These are phyloP conservation scores for Heterotis niloticus DNA, from an alignment of 2,113 vertebrate species.

Conservation along the genomic window DNA sequence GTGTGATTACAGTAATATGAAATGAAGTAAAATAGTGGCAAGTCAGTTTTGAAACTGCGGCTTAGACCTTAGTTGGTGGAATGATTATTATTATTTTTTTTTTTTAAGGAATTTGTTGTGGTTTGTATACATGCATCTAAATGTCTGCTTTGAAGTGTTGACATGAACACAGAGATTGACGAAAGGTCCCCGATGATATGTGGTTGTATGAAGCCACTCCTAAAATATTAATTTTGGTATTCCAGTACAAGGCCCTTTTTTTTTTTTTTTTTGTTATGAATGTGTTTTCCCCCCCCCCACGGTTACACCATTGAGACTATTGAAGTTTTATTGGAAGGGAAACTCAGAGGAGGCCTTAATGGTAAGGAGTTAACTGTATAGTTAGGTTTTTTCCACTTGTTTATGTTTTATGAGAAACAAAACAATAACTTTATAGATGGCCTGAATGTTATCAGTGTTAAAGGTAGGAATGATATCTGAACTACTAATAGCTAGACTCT, in stretches of 20 bases:
- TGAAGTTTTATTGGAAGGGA: constrained; percentile 6
- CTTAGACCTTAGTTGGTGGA: background rate
- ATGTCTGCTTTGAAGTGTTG: background rate
- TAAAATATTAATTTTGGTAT: background rate
- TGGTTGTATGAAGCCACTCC: background rate
- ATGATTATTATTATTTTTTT: background rate
- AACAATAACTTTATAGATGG: background rate
- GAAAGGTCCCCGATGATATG: background rate
- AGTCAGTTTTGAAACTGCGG: background rate
- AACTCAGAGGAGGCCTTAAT: background rate
- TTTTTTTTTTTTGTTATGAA: too few relatives aligned
- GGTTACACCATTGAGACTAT: background rate
- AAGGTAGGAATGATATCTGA: background rate
- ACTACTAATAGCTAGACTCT: background rate
- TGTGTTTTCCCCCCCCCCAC: too few relatives aligned
- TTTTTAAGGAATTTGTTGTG: background rate
- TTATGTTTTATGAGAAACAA: background rate
- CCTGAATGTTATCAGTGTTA: background rate
- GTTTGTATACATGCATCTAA: constrained; percentile 12
- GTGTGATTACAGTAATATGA: too few relatives aligned
- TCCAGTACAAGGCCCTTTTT: background rate
- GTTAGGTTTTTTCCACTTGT: constrained; percentile 1
- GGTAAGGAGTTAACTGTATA: constrained; percentile 1
- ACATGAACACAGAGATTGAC: background rate
- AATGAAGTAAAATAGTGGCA: background rate